Percentiles rank a stretch among this genome's conserved stretches.
Conservation (phyloP, 2,797 vertebrate genomes). For the Myotis planiceps region DNA sequence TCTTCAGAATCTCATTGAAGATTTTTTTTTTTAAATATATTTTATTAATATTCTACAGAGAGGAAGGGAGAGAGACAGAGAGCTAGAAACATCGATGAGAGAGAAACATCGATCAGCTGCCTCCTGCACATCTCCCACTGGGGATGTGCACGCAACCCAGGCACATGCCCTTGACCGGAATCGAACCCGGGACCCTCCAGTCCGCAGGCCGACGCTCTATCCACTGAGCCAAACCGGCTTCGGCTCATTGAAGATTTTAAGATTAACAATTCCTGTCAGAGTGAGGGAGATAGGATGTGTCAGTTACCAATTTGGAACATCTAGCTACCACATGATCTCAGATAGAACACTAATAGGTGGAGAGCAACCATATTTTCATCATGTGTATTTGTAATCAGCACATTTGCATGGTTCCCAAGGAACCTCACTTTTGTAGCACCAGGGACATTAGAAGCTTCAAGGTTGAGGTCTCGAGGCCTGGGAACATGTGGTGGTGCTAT, state of each 20-base stretch:
- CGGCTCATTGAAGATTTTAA: slow-evolving; percentile 1
- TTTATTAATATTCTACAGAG: too few species aligned
- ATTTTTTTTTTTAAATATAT: too few species aligned
- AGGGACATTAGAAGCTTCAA: neutral
- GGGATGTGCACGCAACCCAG: too few species aligned
- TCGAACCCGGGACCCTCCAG: too few species aligned
- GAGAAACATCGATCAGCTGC: too few species aligned
- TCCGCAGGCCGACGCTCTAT: too few species aligned
- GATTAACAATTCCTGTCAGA: neutral
- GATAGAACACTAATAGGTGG: neutral
- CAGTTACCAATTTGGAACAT: neutral
- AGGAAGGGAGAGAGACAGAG: too few species aligned
- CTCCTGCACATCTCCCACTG: too few species aligned
- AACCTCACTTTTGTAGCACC: neutral
- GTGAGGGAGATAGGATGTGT: neutral
- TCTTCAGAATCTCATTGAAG: slow-evolving; percentile 1
- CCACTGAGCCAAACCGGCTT: too few species aligned
- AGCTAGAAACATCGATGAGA: too few species aligned
- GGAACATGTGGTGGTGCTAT: neutral
- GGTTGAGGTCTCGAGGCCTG: neutral
- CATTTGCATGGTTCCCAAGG: neutral
- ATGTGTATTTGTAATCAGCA: neutral
- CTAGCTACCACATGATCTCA: neutral
- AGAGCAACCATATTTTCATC: neutral
- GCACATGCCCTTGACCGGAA: too few species aligned